A percentile compares a stretch with the other conserved stretches of the same genome.
Conservation (phyloP, 2,888 invertebrate genomes). For the Bibio marci region DNA sequence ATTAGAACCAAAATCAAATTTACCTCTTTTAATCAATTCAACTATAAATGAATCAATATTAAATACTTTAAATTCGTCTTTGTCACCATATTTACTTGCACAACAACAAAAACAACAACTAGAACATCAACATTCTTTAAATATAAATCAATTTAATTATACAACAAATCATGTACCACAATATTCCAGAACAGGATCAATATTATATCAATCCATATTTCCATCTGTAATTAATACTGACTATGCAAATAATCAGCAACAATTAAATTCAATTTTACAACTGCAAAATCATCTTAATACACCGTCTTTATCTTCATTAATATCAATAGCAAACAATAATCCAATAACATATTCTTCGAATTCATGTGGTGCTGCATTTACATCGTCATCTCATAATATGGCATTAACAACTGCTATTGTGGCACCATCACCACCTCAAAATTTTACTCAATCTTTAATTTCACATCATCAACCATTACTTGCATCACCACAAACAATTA, state of each 20-base stretch:
- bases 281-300: neutral
- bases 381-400: slow-evolving; percentile 66
- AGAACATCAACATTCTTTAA: too few relatives aligned
- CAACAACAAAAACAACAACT: too few relatives aligned
- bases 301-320: neutral
- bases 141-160: too few relatives aligned
- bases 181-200: too few relatives aligned
- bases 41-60: too few relatives aligned
- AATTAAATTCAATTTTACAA: neutral
- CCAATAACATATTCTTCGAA: slow-evolving; percentile 7
- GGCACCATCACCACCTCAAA: slow-evolving; percentile 42
- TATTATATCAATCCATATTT: slow-evolving; percentile 1
- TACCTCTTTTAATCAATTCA: neutral
- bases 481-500: slow-evolving; percentile 19
- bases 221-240: too few relatives aligned
- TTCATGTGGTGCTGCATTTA: slow-evolving; percentile 58
- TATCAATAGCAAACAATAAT: slow-evolving; percentile 5
- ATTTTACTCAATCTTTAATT: too few relatives aligned
- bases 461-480: slow-evolving; percentile 8
- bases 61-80: too few relatives aligned
- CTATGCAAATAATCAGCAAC: slow-evolving; percentile 4
- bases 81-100: too few relatives aligned
- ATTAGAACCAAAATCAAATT: too few relatives aligned
- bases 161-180: too few relatives aligned
- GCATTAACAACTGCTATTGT: slow-evolving; percentile 68